Evolutionary conservation across 2,797 vertebrate species (phyloP).

Genomic region (Acanthopagrus latus): DNA sequence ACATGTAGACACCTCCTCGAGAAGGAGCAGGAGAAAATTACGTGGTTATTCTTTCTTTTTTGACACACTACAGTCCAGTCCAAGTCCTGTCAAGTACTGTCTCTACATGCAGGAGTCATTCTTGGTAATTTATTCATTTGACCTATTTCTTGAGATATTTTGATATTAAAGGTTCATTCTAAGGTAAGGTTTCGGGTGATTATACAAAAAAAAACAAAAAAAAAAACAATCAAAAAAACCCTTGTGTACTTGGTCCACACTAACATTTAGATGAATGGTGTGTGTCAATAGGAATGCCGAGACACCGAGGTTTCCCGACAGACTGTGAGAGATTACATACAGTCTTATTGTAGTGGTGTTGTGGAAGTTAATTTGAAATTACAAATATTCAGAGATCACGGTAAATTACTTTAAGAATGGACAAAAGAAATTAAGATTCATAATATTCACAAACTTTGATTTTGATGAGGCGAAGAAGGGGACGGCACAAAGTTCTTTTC

Average conservation of each 20-base stretch:
- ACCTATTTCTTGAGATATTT: background rate
- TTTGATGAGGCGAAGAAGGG: background rate
- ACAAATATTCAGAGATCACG: background rate
- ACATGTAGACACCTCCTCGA: slow-evolving; percentile 86
- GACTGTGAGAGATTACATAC: no score
- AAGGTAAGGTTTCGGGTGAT: no score
- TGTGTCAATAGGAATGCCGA: no score
- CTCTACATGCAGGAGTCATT: background rate
- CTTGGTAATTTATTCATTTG: background rate
- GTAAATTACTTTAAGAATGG: no score
- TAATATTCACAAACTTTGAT: background rate
- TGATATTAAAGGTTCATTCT: no score
- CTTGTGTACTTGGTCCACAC: no score
- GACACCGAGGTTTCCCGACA: no score
- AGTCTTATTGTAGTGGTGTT: background rate
- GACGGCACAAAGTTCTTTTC: background rate
- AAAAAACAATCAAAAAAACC: no score
- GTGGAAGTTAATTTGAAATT: background rate
- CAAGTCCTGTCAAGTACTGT: background rate
- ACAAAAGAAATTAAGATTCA: background rate
- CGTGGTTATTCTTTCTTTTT: background rate
- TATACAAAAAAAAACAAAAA: no score
- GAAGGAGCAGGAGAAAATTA: background rate
- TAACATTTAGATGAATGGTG: no score
- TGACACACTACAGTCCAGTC: background rate